phyloP scores from a whole-genome alignment of 23 tunicate genomes.

The Botrylloides violaceus region DNA sequence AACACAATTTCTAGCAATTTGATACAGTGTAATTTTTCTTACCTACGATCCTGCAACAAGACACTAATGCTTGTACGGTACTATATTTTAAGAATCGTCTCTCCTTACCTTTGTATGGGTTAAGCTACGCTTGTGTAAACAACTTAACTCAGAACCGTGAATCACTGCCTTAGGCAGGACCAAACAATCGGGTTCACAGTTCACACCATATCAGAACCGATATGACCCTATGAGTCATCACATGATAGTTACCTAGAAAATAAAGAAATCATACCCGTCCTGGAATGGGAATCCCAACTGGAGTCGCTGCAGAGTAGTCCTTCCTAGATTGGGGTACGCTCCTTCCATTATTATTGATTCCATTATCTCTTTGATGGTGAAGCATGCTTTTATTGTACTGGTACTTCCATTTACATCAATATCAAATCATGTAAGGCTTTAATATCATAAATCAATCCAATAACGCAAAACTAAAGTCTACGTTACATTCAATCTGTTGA shows the following conservation, averaged over 20 bases:
- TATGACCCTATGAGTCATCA: not conserved
- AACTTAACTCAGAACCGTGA: not conserved
- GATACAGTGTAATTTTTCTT: too few species aligned
- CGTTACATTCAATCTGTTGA: too few species aligned
- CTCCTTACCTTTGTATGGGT: too few species aligned
- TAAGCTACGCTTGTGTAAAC: not conserved
- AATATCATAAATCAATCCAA: too few species aligned
- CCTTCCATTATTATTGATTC: constrained; percentile 1
- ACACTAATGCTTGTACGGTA: too few species aligned
- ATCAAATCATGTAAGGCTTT: not conserved
- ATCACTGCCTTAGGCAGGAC: not conserved
- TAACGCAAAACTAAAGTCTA: too few species aligned
- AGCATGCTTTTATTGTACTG: not conserved
- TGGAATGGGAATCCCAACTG: not conserved
- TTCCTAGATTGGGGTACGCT: not conserved
- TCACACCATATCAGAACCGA: not conserved
- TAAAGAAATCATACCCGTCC: not conserved
- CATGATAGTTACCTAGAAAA: not conserved
- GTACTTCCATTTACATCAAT: not conserved
- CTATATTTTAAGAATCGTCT: too few species aligned
- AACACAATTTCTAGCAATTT: too few species aligned
- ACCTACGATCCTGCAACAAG: too few species aligned
- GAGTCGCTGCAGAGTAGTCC: not conserved
- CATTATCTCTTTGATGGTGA: constrained; percentile 14
- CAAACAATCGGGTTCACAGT: not conserved